Base-by-base conservation (phyloP, 2,113 vertebrate genomes). In the Eolophus roseicapilla region DNA sequence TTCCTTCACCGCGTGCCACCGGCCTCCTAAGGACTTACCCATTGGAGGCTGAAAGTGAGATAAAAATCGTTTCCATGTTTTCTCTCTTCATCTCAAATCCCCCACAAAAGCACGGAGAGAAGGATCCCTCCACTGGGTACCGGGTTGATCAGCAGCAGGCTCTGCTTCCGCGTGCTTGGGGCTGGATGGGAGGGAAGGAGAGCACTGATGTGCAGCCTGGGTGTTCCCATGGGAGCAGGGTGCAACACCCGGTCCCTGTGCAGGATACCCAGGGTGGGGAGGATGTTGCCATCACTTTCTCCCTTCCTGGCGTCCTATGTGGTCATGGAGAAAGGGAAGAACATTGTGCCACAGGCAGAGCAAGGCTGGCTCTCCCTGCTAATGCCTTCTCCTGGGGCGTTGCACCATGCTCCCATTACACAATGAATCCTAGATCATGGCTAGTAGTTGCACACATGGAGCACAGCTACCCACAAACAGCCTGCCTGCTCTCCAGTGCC, bases 391-490 rank as follows among this genome's bases (percentile, higher is more conserved):
- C 47, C 47, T 25, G 4, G 1, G 2, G 57, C 35, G 68, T 39
- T 43, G 37, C 60, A 23, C 69, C 57, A 1, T 0, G 2, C n/a
- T 81, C 80, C 39, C n/a, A n/a, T 50, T 4, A 4, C 41, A 53
- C 24, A 31, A 15, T 9, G 24, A 75, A 33, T 16, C n/a, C 74
- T 10, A 44, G 25, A 17, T 25, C n/a, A 23, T 0, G 11, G 9
- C 52, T 6, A 9, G 27, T 0, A 46, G 65, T 4, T 9, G 27
- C 12, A 84, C n/a, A 21, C 31, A 4, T 1, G 2, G 43, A 79
- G 49, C 86, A 33, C 53, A 83, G 74, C 50, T 31, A 27, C 69
- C 83, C 60, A 33, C 4, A 9, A 6, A 28, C 65, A 55, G 80
- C 50, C 83, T 16, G 11, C 4, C 67, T 31, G 33, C 70, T 62